Conservation (phyloP, 2,888 invertebrate species). For the Diarsia mendica region DNA sequence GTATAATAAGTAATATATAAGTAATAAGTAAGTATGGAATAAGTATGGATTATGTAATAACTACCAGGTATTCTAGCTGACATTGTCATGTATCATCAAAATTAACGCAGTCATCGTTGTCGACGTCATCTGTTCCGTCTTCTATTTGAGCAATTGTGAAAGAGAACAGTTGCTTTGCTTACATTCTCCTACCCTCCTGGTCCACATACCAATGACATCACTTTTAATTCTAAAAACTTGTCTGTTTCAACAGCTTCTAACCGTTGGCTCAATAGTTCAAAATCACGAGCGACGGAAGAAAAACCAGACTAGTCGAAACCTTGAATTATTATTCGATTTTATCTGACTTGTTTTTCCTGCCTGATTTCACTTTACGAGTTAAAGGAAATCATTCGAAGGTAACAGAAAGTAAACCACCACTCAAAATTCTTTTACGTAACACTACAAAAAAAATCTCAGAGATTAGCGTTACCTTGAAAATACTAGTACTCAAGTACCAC, state of each 20-base stretch:
- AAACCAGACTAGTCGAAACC: not conserved
- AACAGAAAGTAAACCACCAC: not conserved
- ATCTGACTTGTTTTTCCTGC: not conserved
- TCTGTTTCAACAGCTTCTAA: no score
- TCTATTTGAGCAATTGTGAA: not conserved
- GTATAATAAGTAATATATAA: no score
- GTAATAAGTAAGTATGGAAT: no score
- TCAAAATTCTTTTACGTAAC: not conserved
- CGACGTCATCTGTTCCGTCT: not conserved
- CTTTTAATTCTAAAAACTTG: no score
- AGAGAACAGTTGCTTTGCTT: no score
- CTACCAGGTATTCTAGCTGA: no score
- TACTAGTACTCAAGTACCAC: not conserved
- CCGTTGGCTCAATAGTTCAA: not conserved
- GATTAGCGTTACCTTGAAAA: not conserved
- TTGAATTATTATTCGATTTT: not conserved
- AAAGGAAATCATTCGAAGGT: not conserved
- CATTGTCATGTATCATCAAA: no score
- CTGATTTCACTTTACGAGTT: not conserved
- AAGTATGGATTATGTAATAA: no score
- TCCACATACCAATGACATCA: no score
- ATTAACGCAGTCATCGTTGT: no score
- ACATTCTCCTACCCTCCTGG: no score
- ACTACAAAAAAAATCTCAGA: not conserved
- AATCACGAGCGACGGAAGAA: not conserved